Conservation (phyloP, 2,797 vertebrate genomes). For the Artibeus jamaicensis region DNA sequence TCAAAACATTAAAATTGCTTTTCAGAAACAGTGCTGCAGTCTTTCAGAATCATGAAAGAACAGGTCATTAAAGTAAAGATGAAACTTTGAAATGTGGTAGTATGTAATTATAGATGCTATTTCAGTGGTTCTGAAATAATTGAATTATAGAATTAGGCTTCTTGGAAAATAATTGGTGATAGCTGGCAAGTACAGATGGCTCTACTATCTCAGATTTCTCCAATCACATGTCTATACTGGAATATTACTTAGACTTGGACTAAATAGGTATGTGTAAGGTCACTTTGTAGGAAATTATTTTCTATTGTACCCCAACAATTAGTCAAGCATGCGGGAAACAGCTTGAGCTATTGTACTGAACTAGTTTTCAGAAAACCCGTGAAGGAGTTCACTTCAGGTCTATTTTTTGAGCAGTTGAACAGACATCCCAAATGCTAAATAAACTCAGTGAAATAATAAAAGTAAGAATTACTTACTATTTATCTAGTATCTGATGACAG, state of each 20-base stretch:
- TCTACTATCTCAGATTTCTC: not conserved
- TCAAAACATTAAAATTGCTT: slow-evolving; percentile 11
- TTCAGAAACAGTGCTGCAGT: not conserved
- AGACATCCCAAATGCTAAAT: not conserved
- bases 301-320: not conserved
- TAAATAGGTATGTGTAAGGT: not conserved
- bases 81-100: not conserved
- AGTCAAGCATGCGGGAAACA: not conserved
- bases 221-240: not conserved
- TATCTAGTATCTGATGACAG: not conserved
- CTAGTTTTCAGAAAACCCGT: not conserved
- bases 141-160: slow-evolving; percentile 22
- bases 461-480: not conserved
- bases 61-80: not conserved
- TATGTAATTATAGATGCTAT: not conserved
- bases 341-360: not conserved
- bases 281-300: slow-evolving; percentile 19
- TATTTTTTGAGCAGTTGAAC: not conserved
- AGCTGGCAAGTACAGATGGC: not conserved
- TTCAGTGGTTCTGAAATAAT: slow-evolving; percentile 12
- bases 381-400: not conserved
- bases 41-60: slow-evolving; percentile 6
- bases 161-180: not conserved
- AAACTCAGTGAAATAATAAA: not conserved
- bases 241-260: not conserved